These are phyloP conservation scores for Cossypha dichroa DNA, from an alignment of 2,797 vertebrate genomes.

Conservation along the genomic window DNA sequence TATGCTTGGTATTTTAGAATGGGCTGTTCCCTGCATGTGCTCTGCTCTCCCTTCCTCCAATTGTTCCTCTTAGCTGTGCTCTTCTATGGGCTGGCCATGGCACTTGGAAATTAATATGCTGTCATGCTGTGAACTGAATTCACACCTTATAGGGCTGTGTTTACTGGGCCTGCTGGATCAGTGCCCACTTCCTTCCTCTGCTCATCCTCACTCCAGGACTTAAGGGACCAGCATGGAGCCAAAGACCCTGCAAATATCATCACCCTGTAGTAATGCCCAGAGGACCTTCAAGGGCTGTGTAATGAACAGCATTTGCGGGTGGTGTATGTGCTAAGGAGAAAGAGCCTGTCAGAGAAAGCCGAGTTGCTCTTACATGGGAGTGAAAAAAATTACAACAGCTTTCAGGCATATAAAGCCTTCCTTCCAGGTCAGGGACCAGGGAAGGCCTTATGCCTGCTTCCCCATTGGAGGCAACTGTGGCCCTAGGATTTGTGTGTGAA, in stretches of 20 bases:
- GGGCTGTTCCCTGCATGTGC: background rate
- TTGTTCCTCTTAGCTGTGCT: conserved; percentile 27
- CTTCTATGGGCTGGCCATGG: background rate
- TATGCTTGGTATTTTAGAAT: background rate
- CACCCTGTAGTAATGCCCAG: background rate
- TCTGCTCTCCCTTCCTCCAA: conserved; percentile 27
- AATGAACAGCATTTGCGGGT: background rate
- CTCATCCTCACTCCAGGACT: background rate
- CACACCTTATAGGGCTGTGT: conserved; percentile 39
- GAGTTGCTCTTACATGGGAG: background rate
- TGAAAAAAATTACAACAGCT: background rate
- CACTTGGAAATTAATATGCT: background rate
- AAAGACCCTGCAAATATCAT: background rate
- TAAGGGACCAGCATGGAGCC: background rate
- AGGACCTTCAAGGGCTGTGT: background rate
- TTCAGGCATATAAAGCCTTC: background rate
- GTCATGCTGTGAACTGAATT: background rate
- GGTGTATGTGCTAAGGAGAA: background rate
- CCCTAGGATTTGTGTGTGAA: background rate
- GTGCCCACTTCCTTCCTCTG: background rate
- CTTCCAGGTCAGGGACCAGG: background rate
- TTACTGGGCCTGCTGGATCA: background rate
- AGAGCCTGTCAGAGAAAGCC: background rate
- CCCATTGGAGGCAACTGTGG: background rate
- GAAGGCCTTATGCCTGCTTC: background rate